Conservation (phyloP, 2,888 invertebrate species). For the Hyposoter dolosus region DNA sequence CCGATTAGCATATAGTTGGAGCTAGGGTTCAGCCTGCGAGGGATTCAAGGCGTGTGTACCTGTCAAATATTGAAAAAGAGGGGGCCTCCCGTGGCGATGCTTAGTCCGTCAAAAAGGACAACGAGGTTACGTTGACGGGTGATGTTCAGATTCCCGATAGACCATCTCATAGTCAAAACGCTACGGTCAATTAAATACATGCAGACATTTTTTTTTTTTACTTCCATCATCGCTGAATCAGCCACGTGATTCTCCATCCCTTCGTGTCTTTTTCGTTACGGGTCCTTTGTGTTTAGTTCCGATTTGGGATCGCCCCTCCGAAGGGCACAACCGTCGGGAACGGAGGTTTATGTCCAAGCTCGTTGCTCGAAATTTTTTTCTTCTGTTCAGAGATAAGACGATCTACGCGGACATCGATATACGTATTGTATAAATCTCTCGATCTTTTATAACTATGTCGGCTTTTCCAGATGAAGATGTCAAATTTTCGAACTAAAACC, state of each 20-base stretch:
- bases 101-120: constrained; percentile 69
- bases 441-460: constrained; percentile 24
- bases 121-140: constrained; percentile 66
- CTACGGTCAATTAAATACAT: constrained; percentile 70
- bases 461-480: constrained; percentile 49
- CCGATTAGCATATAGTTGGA: not conserved
- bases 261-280: constrained; percentile 35
- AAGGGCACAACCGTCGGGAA: constrained; percentile 43
- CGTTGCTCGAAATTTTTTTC: not conserved
- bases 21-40: constrained; percentile 3
- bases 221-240: constrained; percentile 13
- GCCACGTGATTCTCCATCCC: constrained; percentile 26
- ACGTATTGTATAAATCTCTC: not conserved
- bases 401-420: not conserved
- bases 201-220: constrained; percentile 48
- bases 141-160: constrained; percentile 39
- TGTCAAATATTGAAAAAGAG: constrained; percentile 63
- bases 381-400: not conserved
- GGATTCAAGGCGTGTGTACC: constrained; percentile 51
- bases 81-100: constrained; percentile 60
- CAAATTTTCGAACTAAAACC: constrained; percentile 12
- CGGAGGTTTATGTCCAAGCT: constrained; percentile 7
- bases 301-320: constrained; percentile 44
- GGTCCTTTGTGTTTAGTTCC: constrained; percentile 35
- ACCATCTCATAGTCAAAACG: constrained; percentile 58